Conservation (phyloP, 23 tunicate genomes). For the Trididemnum clinides region DNA sequence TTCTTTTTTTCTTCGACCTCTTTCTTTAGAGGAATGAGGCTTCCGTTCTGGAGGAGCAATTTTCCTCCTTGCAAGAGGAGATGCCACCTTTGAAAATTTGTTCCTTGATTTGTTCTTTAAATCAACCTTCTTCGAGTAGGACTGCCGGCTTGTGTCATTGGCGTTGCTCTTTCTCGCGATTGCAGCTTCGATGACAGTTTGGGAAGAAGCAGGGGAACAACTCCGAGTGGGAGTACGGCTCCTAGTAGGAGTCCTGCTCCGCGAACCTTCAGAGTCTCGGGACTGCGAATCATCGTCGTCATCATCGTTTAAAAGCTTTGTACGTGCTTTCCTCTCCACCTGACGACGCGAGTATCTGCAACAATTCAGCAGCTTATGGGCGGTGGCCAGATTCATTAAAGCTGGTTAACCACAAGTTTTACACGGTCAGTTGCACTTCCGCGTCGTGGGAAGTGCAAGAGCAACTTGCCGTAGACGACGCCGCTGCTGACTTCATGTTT, state of each 20-base stretch:
- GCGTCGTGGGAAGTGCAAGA: too few species aligned
- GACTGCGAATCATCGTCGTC: not conserved
- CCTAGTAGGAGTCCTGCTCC: not conserved
- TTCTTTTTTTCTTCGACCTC: not conserved
- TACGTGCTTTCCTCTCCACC: constrained; percentile 44
- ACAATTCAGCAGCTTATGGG: not conserved
- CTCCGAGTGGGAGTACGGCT: constrained; percentile 35
- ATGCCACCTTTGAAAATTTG: not conserved
- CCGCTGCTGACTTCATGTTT: too few species aligned
- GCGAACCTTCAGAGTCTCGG: not conserved
- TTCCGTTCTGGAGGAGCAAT: not conserved
- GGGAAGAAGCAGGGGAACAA: constrained; percentile 53
- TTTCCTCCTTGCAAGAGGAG: not conserved
- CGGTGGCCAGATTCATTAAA: too few species aligned
- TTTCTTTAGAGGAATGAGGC: not conserved
- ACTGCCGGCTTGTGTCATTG: constrained; percentile 29
- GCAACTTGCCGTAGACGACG: too few species aligned
- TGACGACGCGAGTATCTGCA: constrained; percentile 56
- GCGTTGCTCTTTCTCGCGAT: constrained; percentile 65
- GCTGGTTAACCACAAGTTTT: too few species aligned
- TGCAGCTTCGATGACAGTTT: constrained; percentile 71
- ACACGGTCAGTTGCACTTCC: too few species aligned
- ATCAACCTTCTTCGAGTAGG: not conserved
- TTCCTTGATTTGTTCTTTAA: not conserved
- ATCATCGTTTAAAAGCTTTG: not conserved